Conservation (phyloP, 2,888 invertebrate genomes). For the Helicoverpa assulta region DNA sequence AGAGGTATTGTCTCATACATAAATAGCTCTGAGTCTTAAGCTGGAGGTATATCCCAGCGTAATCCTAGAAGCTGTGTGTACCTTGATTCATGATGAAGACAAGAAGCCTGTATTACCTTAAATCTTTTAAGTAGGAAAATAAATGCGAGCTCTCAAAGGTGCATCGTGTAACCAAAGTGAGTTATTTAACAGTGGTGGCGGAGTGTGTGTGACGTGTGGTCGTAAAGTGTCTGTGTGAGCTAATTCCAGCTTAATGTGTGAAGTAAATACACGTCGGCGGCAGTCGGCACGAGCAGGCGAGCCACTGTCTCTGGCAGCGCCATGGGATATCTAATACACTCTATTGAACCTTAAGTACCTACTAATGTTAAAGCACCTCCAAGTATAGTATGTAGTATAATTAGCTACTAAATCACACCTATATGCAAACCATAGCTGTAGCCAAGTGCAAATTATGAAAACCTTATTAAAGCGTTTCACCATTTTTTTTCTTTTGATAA, state of each 20-base stretch:
- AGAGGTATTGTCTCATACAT: neutral
- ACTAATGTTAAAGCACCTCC: neutral
- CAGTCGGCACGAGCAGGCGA: constrained; percentile 20
- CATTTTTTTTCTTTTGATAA: neutral
- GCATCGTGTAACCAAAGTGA: neutral
- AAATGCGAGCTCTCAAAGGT: constrained; percentile 6
- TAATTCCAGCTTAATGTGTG: constrained; percentile 49
- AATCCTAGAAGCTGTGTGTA: neutral
- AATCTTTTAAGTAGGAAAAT: neutral
- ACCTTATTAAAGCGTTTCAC: too few species aligned
- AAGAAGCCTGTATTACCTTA: neutral
- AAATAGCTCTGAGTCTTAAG: neutral
- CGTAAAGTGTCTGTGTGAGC: constrained; percentile 49
- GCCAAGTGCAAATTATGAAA: neutral
- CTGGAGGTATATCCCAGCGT: neutral
- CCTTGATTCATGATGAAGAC: neutral
- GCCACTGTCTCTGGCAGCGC: neutral
- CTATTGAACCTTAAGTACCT: neutral
- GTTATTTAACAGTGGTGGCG: constrained; percentile 26
- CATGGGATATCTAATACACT: constrained; percentile 1
- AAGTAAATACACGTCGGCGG: constrained; percentile 49
- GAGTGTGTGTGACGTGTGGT: constrained; percentile 43
- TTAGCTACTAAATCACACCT: too few species aligned
- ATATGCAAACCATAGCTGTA: too few species aligned
- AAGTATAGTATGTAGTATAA: too few species aligned